Conservation (phyloP, 2,797 vertebrate species). For the Gallirallus australis region DNA sequence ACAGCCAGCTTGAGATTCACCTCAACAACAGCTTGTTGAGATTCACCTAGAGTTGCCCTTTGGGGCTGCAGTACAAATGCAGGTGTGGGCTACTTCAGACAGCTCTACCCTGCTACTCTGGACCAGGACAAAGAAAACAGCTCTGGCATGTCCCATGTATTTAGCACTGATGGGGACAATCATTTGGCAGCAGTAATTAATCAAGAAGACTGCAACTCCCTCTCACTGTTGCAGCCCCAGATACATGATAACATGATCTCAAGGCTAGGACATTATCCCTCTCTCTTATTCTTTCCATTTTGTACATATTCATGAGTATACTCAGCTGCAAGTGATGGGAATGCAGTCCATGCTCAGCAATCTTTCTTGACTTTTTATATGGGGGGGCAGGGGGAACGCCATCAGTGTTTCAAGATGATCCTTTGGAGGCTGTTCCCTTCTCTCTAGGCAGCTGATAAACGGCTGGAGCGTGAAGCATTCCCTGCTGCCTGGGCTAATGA, state of each 20-base stretch:
- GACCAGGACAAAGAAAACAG: accelerated
- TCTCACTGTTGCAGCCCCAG: accelerated
- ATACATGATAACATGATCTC: background rate
- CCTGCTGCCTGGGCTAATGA: constrained; percentile 64
- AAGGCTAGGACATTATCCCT: background rate
- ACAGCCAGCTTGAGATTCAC: too few relatives aligned
- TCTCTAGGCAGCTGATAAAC: constrained; percentile 79
- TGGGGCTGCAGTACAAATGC: accelerated
- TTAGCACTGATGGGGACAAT: background rate
- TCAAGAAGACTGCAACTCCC: background rate
- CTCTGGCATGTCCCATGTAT: accelerated
- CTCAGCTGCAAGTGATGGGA: background rate
- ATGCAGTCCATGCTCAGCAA: background rate
- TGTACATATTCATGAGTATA: too few relatives aligned
- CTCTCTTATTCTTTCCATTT: background rate
- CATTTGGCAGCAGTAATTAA: background rate
- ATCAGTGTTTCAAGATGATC: background rate
- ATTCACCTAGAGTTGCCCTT: accelerated
- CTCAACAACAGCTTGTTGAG: too few relatives aligned
- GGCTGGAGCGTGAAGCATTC: constrained; percentile 59
- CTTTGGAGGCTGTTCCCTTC: constrained; percentile 53
- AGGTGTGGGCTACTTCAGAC: accelerated
- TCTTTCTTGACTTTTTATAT: background rate
- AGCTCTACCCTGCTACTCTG: background rate
- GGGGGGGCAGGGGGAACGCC: background rate